Evolutionary conservation across 2,888 invertebrate species (phyloP).

Genomic region (Netelia virgata): DNA sequence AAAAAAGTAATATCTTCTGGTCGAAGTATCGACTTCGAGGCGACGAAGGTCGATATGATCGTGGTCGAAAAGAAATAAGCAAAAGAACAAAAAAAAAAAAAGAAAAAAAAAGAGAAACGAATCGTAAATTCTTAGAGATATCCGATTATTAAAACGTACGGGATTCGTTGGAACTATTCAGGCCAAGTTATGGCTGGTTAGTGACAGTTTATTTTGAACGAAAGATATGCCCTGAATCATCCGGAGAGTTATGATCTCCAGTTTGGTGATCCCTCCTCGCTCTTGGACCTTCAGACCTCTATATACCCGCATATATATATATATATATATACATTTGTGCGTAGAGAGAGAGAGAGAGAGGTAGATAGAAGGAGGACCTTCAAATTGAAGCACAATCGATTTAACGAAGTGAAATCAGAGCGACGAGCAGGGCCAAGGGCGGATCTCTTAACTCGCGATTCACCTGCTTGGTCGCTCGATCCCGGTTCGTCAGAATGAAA

Average conservation of each 20-base stretch:
- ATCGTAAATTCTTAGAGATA: not conserved
- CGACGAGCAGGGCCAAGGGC: constrained; percentile 79
- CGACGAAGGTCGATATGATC: no score
- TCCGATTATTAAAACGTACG: not conserved
- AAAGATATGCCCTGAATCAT: constrained; percentile 30
- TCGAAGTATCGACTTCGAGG: no score
- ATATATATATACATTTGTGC: constrained; percentile 19
- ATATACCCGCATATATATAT: not conserved
- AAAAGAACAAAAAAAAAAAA: not conserved
- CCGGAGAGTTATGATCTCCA: not conserved
- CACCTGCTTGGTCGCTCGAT: constrained; percentile 47
- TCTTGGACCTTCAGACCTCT: constrained; percentile 24
- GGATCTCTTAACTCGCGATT: constrained; percentile 78
- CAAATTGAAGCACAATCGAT: constrained; percentile 82
- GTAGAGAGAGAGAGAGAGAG: constrained; percentile 3
- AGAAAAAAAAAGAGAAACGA: constrained; percentile 10
- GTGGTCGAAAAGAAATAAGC: no score
- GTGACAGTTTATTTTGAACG: constrained; percentile 59
- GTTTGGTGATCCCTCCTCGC: constrained; percentile 9
- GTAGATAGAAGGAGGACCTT: constrained; percentile 40
- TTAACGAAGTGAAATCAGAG: constrained; percentile 79
- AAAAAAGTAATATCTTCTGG: not conserved
- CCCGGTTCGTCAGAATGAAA: constrained; percentile 24
- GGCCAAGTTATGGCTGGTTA: constrained; percentile 70
- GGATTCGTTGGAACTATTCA: constrained; percentile 55